These are phyloP conservation scores for Rutilus rutilus DNA, from an alignment of 2,113 vertebrate species.

Conservation along the genomic window DNA sequence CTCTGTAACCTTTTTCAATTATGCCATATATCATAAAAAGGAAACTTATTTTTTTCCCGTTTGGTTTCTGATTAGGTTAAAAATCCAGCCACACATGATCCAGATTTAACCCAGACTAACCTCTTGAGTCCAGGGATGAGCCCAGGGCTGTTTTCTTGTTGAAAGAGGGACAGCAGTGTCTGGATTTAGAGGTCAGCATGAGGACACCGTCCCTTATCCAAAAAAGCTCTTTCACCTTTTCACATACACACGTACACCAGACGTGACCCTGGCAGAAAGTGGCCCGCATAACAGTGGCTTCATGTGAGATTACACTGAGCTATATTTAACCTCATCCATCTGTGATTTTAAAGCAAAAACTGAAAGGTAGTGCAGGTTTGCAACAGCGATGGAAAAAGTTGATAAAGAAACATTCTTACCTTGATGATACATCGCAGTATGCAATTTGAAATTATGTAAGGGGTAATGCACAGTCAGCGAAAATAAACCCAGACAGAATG, in stretches of 20 bases:
- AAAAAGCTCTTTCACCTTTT: conserved; percentile 3
- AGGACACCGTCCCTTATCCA: conserved; percentile 18
- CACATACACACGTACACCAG: background rate
- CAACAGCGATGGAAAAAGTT: background rate
- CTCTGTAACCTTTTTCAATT: background rate
- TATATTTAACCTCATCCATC: background rate
- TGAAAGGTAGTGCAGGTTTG: background rate
- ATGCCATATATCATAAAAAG: background rate
- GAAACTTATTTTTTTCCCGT: background rate
- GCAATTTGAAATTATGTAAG: background rate
- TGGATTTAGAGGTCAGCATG: conserved; percentile 16
- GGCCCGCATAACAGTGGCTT: background rate
- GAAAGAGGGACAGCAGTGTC: background rate
- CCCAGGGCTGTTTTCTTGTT: conserved; percentile 12
- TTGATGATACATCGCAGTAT: background rate
- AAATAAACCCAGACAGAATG: background rate
- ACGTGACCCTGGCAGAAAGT: background rate
- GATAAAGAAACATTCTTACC: background rate
- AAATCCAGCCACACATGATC: background rate
- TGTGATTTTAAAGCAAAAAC: background rate
- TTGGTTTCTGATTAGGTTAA: background rate
- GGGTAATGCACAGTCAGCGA: background rate
- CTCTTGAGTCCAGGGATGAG: background rate
- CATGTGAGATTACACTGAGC: conserved; percentile 10
- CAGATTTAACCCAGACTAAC: conserved; percentile 20